phyloP scores from a whole-genome alignment of 2,888 invertebrate genomes.

The Apoda limacodes region DNA sequence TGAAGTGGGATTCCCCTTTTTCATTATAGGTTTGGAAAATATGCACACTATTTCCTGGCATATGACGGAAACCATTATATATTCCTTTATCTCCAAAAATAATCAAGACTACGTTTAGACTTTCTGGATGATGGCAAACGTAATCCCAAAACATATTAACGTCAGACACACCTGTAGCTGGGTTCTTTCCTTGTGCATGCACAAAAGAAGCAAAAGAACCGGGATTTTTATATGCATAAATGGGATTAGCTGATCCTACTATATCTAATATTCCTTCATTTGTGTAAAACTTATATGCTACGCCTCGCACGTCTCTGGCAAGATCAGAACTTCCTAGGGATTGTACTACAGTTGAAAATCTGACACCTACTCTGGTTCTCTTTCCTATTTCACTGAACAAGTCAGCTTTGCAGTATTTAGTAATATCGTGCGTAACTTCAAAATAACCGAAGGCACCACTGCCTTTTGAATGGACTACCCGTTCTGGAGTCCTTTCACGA shows the following conservation, averaged over 20 bases:
- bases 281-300: conserved; percentile 91
- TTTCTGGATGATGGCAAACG: conserved; percentile 83
- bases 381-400: conserved; percentile 80
- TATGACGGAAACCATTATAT: conserved; percentile 88
- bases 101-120: conserved; percentile 84
- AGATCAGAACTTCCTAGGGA: conserved; percentile 90
- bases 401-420: conserved; percentile 79
- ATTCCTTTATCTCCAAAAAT: conserved; percentile 90
- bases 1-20: conserved; percentile 75
- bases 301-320: conserved; percentile 87
- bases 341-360: conserved; percentile 85
- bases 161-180: conserved; percentile 86
- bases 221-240: conserved; percentile 90
- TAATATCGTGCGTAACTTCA: conserved; percentile 85
- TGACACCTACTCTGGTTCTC: conserved; percentile 78
- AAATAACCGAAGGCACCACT: conserved; percentile 89
- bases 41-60: conserved; percentile 94
- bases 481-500: conserved; percentile 22
- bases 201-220: conserved; percentile 89
- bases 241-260: conserved; percentile 89
- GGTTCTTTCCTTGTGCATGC: conserved; percentile 93
- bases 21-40: conserved; percentile 88
- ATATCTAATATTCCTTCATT: conserved; percentile 92
- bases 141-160: conserved; percentile 95
- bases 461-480: conserved; percentile 93